phyloP scores from a whole-genome alignment of 2,113 vertebrate genomes.

The Cyrtonyx montezumae region DNA sequence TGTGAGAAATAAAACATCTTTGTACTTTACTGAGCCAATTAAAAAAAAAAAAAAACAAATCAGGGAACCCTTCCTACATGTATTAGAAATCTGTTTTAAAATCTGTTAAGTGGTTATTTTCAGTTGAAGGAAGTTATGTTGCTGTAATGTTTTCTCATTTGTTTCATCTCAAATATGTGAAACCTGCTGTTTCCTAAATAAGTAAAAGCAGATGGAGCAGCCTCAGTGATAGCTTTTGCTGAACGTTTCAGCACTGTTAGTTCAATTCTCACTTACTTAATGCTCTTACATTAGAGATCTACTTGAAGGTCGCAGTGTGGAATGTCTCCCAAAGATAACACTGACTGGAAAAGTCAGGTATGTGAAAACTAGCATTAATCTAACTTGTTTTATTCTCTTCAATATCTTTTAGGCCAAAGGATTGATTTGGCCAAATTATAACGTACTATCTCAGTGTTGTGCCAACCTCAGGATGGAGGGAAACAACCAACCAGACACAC shows the following conservation, averaged over 20 bases:
- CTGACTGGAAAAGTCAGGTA: neutral
- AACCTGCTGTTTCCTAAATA: slow-evolving; percentile 78
- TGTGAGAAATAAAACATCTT: slow-evolving; percentile 72
- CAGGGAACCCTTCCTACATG: slow-evolving; percentile 74
- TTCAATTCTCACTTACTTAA: slow-evolving; percentile 66
- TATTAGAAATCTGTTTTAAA: slow-evolving; percentile 78
- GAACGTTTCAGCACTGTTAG: slow-evolving; percentile 60
- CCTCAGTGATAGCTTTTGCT: slow-evolving; percentile 62
- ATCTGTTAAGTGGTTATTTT: slow-evolving; percentile 76
- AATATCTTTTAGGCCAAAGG: neutral
- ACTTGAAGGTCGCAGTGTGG: slow-evolving; percentile 14
- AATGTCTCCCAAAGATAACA: neutral
- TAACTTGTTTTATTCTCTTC: neutral
- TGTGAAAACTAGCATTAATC: neutral
- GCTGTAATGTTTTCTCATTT: slow-evolving; percentile 75
- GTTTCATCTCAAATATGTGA: slow-evolving; percentile 77
- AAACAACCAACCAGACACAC: neutral
- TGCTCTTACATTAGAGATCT: slow-evolving; percentile 46
- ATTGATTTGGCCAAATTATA: neutral
- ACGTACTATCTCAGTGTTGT: neutral
- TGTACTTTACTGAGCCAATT: slow-evolving; percentile 72
- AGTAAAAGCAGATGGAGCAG: slow-evolving; percentile 77
- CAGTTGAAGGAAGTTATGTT: slow-evolving; percentile 70
- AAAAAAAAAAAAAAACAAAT: slow-evolving; percentile 51
- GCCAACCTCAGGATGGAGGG: neutral